phyloP scores from a whole-genome alignment of 2,113 vertebrate genomes.

The Colaptes auratus region DNA sequence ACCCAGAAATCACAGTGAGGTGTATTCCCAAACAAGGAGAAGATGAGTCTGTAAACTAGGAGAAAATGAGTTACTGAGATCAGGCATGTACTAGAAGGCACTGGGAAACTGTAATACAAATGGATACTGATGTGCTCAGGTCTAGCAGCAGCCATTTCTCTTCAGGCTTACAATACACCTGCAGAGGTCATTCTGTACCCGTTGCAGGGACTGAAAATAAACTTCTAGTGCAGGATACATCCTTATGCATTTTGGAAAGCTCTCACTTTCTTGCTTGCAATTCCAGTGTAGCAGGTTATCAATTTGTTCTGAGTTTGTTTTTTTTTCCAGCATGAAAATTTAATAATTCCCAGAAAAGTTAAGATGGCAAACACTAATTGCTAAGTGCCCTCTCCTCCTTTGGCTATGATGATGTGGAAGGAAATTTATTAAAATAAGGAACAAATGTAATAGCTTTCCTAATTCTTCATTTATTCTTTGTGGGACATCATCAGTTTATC shows the following conservation, averaged over 20 bases:
- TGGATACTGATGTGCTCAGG: neutral
- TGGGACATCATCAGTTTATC: neutral
- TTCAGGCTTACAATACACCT: neutral
- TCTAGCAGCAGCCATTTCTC: neutral
- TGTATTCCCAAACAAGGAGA: neutral
- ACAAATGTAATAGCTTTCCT: neutral
- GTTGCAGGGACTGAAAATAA: neutral
- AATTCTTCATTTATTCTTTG: neutral
- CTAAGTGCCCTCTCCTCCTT: neutral
- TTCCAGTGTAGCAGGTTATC: neutral
- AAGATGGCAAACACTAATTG: neutral
- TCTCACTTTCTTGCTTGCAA: neutral
- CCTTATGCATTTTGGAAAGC: neutral
- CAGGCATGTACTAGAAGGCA: neutral
- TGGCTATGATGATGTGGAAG: neutral
- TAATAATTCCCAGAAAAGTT: neutral
- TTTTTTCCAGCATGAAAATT: neutral
- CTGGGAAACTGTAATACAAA: neutral
- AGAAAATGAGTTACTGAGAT: neutral
- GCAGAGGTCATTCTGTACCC: neutral
- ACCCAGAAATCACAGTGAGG: neutral
- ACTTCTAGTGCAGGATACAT: neutral
- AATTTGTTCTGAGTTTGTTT: neutral
- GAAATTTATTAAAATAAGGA: neutral
- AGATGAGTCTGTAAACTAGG: neutral